Conservation (phyloP, 2,113 vertebrate genomes). For the Elephas maximus region DNA sequence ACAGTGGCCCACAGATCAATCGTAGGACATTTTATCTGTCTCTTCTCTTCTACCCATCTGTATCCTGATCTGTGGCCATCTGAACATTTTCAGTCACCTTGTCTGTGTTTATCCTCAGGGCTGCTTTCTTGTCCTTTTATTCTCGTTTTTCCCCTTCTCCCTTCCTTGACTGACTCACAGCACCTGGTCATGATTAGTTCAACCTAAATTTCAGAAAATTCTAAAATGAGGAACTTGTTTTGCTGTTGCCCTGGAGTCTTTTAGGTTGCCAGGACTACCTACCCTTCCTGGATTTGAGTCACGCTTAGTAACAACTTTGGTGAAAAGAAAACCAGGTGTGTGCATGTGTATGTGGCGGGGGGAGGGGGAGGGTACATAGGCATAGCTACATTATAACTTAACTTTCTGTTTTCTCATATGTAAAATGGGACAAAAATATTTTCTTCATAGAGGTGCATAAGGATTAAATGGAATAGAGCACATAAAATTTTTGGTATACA, state of each 20-base stretch:
- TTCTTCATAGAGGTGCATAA: not conserved
- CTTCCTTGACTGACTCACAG: constrained; percentile 49
- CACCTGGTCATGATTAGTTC: constrained; percentile 67
- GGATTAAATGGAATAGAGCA: constrained; percentile 50
- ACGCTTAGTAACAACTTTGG: constrained; percentile 58
- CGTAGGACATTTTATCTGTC: not conserved
- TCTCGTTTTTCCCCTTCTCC: not conserved
- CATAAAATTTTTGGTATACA: constrained; percentile 4
- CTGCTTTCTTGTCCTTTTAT: constrained; percentile 42
- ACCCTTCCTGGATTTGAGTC: constrained; percentile 60
- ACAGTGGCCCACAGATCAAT: not conserved
- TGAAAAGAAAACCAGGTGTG: not conserved
- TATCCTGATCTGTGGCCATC: not conserved
- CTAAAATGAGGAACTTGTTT: constrained; percentile 65
- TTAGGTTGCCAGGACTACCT: constrained; percentile 57
- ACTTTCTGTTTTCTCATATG: constrained; percentile 51
- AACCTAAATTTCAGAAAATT: constrained; percentile 70
- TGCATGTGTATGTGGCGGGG: not conserved
- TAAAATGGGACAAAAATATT: constrained; percentile 60
- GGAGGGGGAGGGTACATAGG: not conserved
- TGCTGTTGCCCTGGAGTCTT: constrained; percentile 54
- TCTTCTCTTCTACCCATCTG: constrained; percentile 21
- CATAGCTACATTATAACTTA: constrained; percentile 40
- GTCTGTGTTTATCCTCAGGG: not conserved
- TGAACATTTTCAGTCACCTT: not conserved